Base-by-base conservation (phyloP, 2,797 vertebrate species). In the Esox masquinongy region DNA sequence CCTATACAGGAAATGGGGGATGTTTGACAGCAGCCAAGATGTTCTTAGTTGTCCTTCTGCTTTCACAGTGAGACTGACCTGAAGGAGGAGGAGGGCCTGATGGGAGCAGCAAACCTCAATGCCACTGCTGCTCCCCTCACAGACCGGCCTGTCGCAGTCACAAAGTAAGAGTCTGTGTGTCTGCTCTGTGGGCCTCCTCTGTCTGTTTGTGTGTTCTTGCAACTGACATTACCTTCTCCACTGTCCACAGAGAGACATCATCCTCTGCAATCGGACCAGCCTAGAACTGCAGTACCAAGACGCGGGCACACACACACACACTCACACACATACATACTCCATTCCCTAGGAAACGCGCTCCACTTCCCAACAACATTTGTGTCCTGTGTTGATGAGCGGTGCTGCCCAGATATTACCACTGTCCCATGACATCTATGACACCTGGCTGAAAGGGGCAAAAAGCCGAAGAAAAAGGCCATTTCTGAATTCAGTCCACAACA, bases 181-280 rank as follows among this genome's bases (percentile, higher is more conserved):
- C 39, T 17, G 15, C 2, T n/a, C 26, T 1, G 50, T 47, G 70
- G 9, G 70, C 36, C 36, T 6, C 36, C 36, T 39, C 14, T 66
- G 59, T 64, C 56, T 47, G n/a, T 64, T 1, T 26, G 39, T 14
- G 6, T 31, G 71, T 26, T 61, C 7, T 14, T 63, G 2, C n/a
- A 17, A 24, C n/a, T 51, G 29, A 51, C 26, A 36, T 43, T 71
- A 2, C n/a, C 73, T 6, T 12, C 24, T 74, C 51, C 70, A 22
- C 29, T 68, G 76, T 31, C n/a, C 81, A 31, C 87, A 93, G 92
- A 85, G 86, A 90, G 78, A 86, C 59, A 71, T 83, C 86, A 70
- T 82, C 86, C n/a, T 86, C 90, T 26, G 75, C 88, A 70, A 92
- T 92, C 49, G 91, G 91, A 76, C 91, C 89, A 1, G 88, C 89